These are phyloP conservation scores for Nycticryphes semicollaris DNA, from an alignment of 2,113 vertebrate species.

Conservation along the genomic window DNA sequence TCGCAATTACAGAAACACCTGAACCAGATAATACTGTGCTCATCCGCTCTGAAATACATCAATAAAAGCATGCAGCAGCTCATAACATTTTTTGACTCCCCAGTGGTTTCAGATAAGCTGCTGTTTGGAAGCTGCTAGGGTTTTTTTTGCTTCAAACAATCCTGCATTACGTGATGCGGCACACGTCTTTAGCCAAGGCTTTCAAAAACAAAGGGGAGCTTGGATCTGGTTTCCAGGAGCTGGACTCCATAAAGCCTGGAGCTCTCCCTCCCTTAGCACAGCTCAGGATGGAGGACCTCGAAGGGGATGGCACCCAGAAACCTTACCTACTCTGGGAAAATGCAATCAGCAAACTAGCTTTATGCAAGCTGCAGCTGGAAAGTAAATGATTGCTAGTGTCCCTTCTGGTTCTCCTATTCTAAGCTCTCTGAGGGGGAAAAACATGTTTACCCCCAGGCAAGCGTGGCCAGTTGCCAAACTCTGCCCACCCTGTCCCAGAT, in stretches of 20 bases:
- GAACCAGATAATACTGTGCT: not conserved
- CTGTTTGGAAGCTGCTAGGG: not conserved
- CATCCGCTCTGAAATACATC: not conserved
- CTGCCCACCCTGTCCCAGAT: accelerated
- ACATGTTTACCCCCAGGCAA: accelerated
- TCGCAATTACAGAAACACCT: not conserved
- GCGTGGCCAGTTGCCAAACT: not conserved
- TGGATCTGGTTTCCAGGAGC: not conserved
- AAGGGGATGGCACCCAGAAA: not conserved
- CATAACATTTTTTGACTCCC: not conserved
- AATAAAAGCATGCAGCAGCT: not conserved
- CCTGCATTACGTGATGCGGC: accelerated
- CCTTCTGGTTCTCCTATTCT: not conserved
- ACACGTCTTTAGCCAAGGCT: not conserved
- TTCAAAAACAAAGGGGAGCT: not conserved
- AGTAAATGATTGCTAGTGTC: not conserved
- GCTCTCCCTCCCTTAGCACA: not conserved
- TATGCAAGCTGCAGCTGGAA: not conserved
- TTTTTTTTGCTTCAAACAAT: not conserved
- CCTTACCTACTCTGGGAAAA: not conserved
- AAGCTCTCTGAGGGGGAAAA: accelerated
- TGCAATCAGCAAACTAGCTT: not conserved
- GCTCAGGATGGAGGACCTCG: not conserved
- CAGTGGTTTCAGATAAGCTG: not conserved
- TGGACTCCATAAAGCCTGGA: not conserved